phyloP scores from a whole-genome alignment of 2,797 vertebrate species.

The Eulemur rubriventer region DNA sequence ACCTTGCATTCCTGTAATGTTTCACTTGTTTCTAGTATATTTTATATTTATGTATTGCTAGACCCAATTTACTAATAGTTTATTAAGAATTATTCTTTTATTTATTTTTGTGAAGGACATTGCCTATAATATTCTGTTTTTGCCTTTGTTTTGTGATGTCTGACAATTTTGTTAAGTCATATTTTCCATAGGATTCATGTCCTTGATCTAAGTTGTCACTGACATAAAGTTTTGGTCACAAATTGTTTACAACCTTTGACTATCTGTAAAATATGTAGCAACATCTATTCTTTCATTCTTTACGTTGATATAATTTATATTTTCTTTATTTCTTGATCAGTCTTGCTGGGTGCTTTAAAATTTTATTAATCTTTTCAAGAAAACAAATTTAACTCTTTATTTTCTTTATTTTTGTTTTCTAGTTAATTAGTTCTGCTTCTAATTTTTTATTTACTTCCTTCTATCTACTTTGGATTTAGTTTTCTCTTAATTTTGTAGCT shows the following conservation, averaged over 20 bases:
- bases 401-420: neutral
- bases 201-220: neutral
- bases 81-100: neutral
- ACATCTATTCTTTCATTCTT: neutral
- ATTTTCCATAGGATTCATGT: neutral
- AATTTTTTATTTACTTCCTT: neutral
- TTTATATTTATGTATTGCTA: neutral
- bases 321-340: neutral
- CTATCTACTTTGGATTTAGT: neutral
- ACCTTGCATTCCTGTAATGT: neutral
- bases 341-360: neutral
- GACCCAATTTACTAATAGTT: neutral
- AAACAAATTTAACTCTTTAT: neutral
- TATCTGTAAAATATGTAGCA: neutral
- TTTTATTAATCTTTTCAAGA: neutral
- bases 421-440: neutral
- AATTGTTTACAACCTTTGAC: neutral
- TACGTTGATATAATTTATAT: neutral
- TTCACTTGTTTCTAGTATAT: neutral
- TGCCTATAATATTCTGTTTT: neutral
- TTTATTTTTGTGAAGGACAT: neutral
- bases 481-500: neutral
- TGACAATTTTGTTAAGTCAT: neutral
- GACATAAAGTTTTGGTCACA: neutral
- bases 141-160: neutral